Evolutionary conservation across 2,113 vertebrate species (phyloP).

Genomic region (Setophaga kirtlandii): DNA sequence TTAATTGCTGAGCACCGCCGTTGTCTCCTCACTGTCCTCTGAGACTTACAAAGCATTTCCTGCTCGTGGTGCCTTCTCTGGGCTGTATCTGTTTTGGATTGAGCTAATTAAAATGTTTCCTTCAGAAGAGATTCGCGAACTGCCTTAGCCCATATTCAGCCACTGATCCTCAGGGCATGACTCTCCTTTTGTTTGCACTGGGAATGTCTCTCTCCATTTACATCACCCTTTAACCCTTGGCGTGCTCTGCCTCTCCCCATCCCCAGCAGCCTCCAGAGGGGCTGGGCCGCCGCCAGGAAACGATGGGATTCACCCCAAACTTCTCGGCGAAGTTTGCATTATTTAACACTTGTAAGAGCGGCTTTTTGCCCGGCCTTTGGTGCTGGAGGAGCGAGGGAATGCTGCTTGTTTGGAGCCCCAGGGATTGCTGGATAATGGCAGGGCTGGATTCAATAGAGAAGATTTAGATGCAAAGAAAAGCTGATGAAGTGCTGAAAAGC

Average conservation of each 20-base stretch:
- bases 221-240: slow-evolving; percentile 56
- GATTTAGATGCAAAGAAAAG: background rate
- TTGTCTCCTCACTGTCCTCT: slow-evolving; percentile 58
- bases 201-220: slow-evolving; percentile 62
- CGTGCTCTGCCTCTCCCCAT: background rate
- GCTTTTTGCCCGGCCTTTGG: background rate
- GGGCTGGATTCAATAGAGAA: background rate
- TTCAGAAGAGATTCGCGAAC: slow-evolving; percentile 11
- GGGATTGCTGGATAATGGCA: background rate
- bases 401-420: background rate
- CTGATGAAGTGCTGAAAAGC: background rate
- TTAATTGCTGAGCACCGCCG: background rate
- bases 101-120: slow-evolving; percentile 66
- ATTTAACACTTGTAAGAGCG: background rate
- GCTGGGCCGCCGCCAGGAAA: background rate
- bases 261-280: background rate
- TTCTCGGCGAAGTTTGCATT: background rate
- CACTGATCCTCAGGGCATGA: slow-evolving; percentile 59
- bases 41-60: slow-evolving; percentile 61
- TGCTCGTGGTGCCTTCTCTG: slow-evolving; percentile 39
- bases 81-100: slow-evolving; percentile 64
- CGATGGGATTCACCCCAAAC: background rate
- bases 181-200: slow-evolving; percentile 59
- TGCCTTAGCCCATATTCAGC: slow-evolving; percentile 30
- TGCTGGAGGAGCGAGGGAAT: background rate